Conservation (phyloP, 1,140 invertebrate species). For the Samia ricini region DNA sequence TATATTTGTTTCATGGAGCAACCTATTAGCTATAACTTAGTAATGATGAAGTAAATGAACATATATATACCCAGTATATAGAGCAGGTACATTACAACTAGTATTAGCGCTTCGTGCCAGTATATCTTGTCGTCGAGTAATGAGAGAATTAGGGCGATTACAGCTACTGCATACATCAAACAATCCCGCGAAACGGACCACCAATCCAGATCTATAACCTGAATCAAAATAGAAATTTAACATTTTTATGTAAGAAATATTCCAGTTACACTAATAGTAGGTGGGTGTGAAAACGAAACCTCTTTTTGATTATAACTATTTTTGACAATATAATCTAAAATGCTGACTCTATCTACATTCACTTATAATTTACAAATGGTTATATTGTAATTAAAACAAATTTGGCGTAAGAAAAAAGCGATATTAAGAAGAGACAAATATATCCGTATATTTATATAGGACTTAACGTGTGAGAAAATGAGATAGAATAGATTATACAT, state of each 20-base stretch:
- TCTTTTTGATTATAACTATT: no score
- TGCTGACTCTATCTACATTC: no score
- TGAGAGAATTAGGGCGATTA: conserved; percentile 87
- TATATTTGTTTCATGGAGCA: background rate
- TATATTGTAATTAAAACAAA: no score
- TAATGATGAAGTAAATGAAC: background rate
- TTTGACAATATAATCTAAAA: no score
- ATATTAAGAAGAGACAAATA: no score
- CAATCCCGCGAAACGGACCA: conserved; percentile 94
- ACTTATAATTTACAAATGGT: no score
- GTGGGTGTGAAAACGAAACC: no score
- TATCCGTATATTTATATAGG: no score
- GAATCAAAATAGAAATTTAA: conserved; percentile 6
- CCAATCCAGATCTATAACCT: conserved; percentile 91
- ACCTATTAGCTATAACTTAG: background rate
- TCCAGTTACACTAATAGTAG: no score
- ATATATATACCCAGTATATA: conserved; percentile 81
- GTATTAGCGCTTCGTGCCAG: conserved; percentile 87
- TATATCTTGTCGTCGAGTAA: conserved; percentile 88
- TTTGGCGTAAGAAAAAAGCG: no score
- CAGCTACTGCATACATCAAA: conserved; percentile 89
- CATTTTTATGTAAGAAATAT: background rate
- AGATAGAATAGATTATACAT: no score
- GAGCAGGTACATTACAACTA: conserved; percentile 85
- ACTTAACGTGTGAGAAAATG: no score